Percentiles rank a stretch among this genome's conserved stretches.
Evolutionary conservation across 2,797 vertebrate genomes (phyloP).

Genomic region (Channallabes apus): DNA sequence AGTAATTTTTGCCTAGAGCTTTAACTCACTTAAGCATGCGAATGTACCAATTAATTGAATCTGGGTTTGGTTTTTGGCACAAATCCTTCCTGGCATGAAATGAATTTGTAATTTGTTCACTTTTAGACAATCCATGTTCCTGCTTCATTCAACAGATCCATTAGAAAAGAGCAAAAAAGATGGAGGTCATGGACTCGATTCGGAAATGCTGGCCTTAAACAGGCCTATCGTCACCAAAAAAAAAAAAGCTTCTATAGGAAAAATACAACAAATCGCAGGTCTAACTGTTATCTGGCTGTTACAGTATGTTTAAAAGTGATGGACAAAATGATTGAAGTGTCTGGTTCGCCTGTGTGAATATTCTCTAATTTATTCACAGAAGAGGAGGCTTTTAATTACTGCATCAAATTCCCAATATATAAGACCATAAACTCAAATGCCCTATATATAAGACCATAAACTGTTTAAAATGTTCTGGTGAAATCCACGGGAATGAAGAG

Average conservation of each 20-base stretch:
- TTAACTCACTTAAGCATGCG: neutral
- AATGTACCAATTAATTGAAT: constrained; percentile 24
- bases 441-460: too few relatives aligned
- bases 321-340: too few relatives aligned
- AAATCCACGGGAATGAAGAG: too few relatives aligned
- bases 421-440: too few relatives aligned
- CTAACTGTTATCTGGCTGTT: neutral
- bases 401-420: too few relatives aligned
- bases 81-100: constrained; percentile 18
- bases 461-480: too few relatives aligned
- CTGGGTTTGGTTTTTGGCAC: neutral
- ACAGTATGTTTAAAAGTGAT: too few relatives aligned
- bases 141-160: neutral
- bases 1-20: constrained; percentile 9
- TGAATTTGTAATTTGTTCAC: neutral
- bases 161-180: neutral
- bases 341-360: too few relatives aligned
- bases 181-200: neutral
- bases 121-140: neutral
- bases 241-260: neutral
- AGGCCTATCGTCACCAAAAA: neutral
- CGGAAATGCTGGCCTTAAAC: neutral
- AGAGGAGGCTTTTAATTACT: too few relatives aligned
- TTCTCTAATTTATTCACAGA: too few relatives aligned
- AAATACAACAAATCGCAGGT: neutral